These are phyloP conservation scores for Serrognathus titanus DNA, from an alignment of 2,888 invertebrate genomes.

Conservation along the genomic window DNA sequence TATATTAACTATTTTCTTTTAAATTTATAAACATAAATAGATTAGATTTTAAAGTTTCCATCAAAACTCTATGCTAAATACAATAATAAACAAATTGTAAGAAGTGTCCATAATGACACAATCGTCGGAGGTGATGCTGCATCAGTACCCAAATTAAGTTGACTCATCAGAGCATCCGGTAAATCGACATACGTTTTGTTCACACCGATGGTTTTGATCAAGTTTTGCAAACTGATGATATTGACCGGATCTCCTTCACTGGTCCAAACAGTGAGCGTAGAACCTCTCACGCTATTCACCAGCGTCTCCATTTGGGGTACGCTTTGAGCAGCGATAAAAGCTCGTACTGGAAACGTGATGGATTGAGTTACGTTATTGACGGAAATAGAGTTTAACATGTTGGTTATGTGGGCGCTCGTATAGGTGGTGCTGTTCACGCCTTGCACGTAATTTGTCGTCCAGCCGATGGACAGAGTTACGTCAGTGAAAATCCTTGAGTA, in stretches of 20 bases:
- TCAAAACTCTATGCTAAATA: too few species aligned
- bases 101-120: too few species aligned
- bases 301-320: constrained; percentile 59
- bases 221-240: constrained; percentile 58
- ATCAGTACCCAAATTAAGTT: constrained; percentile 47
- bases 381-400: constrained; percentile 63
- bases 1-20: too few species aligned
- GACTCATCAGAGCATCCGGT: constrained; percentile 58
- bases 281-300: constrained; percentile 53
- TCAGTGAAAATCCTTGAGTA: constrained; percentile 57
- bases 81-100: too few species aligned
- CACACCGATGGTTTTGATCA: constrained; percentile 65
- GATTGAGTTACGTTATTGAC: constrained; percentile 58
- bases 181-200: constrained; percentile 75
- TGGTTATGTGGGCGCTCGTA: constrained; percentile 59
- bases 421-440: constrained; percentile 57
- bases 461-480: constrained; percentile 74
- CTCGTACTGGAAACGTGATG: constrained; percentile 78
- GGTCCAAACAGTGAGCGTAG: constrained; percentile 81
- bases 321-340: constrained; percentile 67
- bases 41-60: too few species aligned
- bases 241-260: constrained; percentile 65
- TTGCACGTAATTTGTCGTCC: constrained; percentile 71
- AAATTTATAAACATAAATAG: too few species aligned
- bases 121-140: not conserved